A percentile compares a stretch with the other conserved stretches of the same genome.
Conservation (phyloP, 2,113 vertebrate species). For the Macquaria ambigua region DNA sequence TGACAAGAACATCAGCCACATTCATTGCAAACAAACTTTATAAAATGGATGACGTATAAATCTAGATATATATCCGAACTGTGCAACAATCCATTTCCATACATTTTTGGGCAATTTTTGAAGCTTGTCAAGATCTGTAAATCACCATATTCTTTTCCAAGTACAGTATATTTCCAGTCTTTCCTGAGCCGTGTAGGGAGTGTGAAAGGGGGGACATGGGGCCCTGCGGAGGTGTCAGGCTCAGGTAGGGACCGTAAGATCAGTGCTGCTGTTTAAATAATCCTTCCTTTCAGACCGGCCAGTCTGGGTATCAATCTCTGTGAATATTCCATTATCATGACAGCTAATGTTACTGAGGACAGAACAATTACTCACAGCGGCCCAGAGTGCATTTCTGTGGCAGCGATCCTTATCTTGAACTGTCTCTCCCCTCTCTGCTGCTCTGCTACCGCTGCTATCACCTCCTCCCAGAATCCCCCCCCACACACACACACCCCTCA, state of each 20-base stretch:
- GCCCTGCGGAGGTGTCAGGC: conserved; percentile 28
- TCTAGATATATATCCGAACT: neutral
- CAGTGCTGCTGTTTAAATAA: conserved; percentile 68
- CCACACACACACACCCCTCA: neutral
- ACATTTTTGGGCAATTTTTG: neutral
- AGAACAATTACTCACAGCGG: conserved; percentile 84
- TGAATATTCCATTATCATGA: conserved; percentile 83
- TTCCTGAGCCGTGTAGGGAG: neutral
- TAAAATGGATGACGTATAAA: neutral
- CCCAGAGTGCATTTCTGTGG: conserved; percentile 82
- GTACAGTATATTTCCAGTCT: neutral
- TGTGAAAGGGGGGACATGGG: conserved; percentile 7
- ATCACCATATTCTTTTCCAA: neutral
- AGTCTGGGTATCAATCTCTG: conserved; percentile 79
- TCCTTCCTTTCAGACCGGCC: conserved; percentile 71
- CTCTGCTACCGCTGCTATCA: conserved; percentile 77
- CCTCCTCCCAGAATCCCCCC: conserved; percentile 82
- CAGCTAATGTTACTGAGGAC: conserved; percentile 83
- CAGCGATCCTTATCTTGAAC: conserved; percentile 85
- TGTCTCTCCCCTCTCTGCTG: conserved; percentile 72
- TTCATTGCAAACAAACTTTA: neutral
- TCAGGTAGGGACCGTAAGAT: conserved; percentile 53
- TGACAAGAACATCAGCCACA: neutral
- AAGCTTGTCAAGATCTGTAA: neutral
- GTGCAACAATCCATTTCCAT: neutral